phyloP scores from a whole-genome alignment of 2,113 vertebrate genomes.

The Pristiophorus japonicus region DNA sequence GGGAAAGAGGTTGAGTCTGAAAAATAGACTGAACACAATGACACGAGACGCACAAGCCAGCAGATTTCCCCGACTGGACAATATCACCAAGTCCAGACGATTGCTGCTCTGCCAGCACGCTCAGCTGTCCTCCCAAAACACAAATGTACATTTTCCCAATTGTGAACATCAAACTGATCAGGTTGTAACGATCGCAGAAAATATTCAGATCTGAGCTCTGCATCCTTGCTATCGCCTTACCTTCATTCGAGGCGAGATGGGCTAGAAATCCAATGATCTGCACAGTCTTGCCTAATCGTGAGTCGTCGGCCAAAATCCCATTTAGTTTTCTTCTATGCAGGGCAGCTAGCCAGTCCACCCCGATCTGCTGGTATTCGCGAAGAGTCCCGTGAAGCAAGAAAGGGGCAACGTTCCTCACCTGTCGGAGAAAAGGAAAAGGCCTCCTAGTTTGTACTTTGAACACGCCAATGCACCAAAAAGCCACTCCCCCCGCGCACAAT shows the following conservation, averaged over 20 bases:
- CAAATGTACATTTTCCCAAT: not conserved
- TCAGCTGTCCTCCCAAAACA: not conserved
- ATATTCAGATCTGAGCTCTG: not conserved
- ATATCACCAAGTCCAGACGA: not conserved
- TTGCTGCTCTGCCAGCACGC: not conserved
- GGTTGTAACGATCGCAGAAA: not conserved
- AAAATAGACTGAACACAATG: not conserved
- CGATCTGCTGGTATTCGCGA: slow-evolving; percentile 83
- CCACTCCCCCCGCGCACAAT: not conserved
- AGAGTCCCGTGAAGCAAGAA: slow-evolving; percentile 71
- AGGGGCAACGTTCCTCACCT: slow-evolving; percentile 66
- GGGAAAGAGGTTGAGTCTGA: not conserved
- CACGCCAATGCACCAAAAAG: not conserved
- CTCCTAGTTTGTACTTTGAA: not conserved
- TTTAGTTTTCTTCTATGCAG: slow-evolving; percentile 81
- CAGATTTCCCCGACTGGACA: not conserved
- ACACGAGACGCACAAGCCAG: not conserved
- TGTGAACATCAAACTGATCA: not conserved
- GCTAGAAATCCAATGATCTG: slow-evolving; percentile 87
- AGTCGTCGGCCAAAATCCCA: slow-evolving; percentile 81
- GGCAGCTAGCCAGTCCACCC: slow-evolving; percentile 78
- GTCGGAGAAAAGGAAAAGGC: not conserved
- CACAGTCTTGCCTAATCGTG: slow-evolving; percentile 79
- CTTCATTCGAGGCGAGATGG: slow-evolving; percentile 77
- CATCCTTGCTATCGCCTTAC: slow-evolving; percentile 47